phyloP scores from a whole-genome alignment of 1,140 invertebrate genomes.

The Bombus impatiens region DNA sequence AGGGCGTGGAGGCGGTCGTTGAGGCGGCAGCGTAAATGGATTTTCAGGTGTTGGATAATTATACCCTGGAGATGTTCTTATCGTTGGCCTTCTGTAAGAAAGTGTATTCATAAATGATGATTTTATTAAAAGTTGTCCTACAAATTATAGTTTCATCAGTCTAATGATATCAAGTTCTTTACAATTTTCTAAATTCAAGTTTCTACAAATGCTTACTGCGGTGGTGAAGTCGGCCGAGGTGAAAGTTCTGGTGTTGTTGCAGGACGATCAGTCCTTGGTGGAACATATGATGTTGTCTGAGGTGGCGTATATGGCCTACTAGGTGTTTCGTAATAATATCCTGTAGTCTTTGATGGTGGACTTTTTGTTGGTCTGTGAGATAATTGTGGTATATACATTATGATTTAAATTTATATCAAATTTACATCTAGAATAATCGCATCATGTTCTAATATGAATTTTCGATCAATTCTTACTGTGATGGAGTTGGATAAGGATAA shows the following conservation, averaged over 20 bases:
- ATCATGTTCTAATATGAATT: background rate
- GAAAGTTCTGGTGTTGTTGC: background rate
- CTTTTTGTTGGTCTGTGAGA: slow-evolving; percentile 11
- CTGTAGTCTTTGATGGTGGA: slow-evolving; percentile 20
- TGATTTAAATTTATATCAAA: background rate
- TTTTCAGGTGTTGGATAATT: background rate
- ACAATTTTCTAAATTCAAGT: background rate
- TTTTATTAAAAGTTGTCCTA: background rate
- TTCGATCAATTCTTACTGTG: background rate
- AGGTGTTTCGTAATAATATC: slow-evolving; percentile 51
- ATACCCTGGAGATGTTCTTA: background rate
- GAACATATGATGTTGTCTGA: background rate
- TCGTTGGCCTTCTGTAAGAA: background rate
- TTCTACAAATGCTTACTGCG: background rate
- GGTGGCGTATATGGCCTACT: slow-evolving; percentile 1
- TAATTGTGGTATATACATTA: background rate
- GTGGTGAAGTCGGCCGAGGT: background rate
- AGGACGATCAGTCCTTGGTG: background rate
- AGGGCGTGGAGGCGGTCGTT: background rate
- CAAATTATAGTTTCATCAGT: background rate
- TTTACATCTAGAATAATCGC: background rate
- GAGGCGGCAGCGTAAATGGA: background rate
- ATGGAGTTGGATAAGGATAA: slow-evolving; percentile 23
- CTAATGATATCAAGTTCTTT: background rate
- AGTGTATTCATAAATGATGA: background rate